Conservation (phyloP, 1,140 invertebrate species). For the Nephila pilipes region DNA sequence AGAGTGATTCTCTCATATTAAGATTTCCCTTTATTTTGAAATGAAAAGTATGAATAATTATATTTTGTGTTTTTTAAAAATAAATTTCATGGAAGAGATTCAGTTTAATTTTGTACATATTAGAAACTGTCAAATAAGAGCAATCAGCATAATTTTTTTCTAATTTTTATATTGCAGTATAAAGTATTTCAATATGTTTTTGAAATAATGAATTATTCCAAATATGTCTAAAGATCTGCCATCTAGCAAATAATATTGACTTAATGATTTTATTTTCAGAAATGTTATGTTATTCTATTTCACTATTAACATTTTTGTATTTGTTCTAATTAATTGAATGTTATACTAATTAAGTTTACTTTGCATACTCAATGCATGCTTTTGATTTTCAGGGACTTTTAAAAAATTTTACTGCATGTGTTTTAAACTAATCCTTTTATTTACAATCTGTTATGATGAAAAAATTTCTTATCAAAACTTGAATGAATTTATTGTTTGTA, state of each 20-base stretch:
- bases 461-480: too few relatives aligned
- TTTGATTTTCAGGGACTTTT: background rate
- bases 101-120: too few relatives aligned
- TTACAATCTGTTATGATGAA: background rate
- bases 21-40: too few relatives aligned
- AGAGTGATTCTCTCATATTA: too few relatives aligned
- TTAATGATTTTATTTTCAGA: background rate
- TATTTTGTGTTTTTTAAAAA: too few relatives aligned
- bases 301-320: conserved; percentile 16
- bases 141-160: background rate
- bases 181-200: background rate
- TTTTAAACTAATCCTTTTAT: background rate
- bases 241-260: conserved; percentile 5
- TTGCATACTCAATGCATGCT: background rate
- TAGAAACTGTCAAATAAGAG: too few relatives aligned
- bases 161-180: background rate
- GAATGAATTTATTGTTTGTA: too few relatives aligned
- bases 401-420: background rate
- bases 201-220: background rate
- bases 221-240: background rate
- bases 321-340: background rate
- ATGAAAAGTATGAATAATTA: too few relatives aligned
- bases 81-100: too few relatives aligned
- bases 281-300: background rate
- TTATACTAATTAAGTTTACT: conserved; percentile 10